A percentile compares a stretch with the other conserved stretches of the same genome.
These are phyloP conservation scores for Siniperca knerii DNA, from an alignment of 2,113 vertebrate species.

Conservation along the genomic window DNA sequence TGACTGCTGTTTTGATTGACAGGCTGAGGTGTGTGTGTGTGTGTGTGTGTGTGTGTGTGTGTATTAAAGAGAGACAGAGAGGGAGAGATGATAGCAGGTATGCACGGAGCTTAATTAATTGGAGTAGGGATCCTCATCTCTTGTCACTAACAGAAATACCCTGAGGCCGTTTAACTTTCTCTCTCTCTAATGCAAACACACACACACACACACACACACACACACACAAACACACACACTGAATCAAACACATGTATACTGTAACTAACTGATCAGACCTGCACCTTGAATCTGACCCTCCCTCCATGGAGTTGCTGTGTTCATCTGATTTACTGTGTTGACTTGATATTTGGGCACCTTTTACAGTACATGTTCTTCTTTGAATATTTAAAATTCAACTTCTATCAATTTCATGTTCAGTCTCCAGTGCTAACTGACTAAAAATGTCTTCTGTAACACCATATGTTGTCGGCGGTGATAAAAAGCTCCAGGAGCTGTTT, in stretches of 20 bases:
- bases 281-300: conserved; percentile 16
- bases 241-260: background rate
- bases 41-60: conserved; percentile 8
- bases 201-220: conserved; percentile 20
- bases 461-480: conserved; percentile 42
- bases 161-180: conserved; percentile 37
- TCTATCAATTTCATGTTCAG: conserved; percentile 33
- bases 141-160: conserved; percentile 57
- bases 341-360: background rate
- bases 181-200: conserved; percentile 33
- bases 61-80: conserved; percentile 17
- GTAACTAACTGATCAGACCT: conserved; percentile 39
- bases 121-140: conserved; percentile 43
- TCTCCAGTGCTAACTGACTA: conserved; percentile 1
- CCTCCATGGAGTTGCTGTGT: background rate
- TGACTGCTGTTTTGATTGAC: conserved; percentile 65
- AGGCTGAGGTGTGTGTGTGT: conserved; percentile 19
- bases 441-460: conserved; percentile 30
- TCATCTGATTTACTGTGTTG: conserved; percentile 1
- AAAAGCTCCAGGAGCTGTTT: conserved; percentile 61
- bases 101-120: conserved; percentile 64
- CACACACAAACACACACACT: conserved; percentile 11
- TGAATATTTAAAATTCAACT: conserved; percentile 26
- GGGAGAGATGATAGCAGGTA: conserved; percentile 46
- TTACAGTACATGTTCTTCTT: background rate